These are phyloP conservation scores for Cremastinae sp. DNA, from an alignment of 2,888 invertebrate species.

Conservation along the genomic window DNA sequence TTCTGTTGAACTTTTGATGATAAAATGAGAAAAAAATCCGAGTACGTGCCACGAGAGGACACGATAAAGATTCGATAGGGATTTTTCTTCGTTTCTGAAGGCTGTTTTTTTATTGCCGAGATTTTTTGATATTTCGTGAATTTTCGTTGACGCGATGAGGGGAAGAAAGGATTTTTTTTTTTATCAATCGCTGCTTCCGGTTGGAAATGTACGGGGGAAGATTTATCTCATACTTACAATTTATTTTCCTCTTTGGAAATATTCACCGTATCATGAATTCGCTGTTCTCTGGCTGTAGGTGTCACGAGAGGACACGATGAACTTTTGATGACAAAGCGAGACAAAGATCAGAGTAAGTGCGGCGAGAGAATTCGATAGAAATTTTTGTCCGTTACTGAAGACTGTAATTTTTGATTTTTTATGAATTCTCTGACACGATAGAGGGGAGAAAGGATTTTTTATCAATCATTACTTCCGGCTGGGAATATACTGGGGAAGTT, in stretches of 20 bases:
- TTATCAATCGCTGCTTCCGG: neutral
- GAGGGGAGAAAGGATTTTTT: neutral
- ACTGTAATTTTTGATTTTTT: neutral
- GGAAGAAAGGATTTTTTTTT: neutral
- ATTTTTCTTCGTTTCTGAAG: slow-evolving; percentile 28
- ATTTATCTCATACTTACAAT: no score
- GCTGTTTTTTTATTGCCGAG: neutral
- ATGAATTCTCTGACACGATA: no score
- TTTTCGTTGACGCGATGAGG: no score
- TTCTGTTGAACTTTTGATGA: slow-evolving; percentile 70
- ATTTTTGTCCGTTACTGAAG: slow-evolving; percentile 26
- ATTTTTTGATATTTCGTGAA: neutral
- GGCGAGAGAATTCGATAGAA: slow-evolving; percentile 27
- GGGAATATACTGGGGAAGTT: no score
- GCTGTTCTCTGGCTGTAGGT: slow-evolving; percentile 5
- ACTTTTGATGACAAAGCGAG: slow-evolving; percentile 69
- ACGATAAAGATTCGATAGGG: slow-evolving; percentile 42
- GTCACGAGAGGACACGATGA: no score
- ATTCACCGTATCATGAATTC: neutral
- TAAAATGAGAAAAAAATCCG: slow-evolving; percentile 58
- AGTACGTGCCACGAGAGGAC: slow-evolving; percentile 11
- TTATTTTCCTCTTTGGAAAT: no score
- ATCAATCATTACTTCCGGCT: no score
- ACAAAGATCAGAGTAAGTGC: slow-evolving; percentile 8
- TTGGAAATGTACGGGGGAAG: no score